Conservation (phyloP, 1,140 invertebrate species). For the Leptinotarsa lineolata region DNA sequence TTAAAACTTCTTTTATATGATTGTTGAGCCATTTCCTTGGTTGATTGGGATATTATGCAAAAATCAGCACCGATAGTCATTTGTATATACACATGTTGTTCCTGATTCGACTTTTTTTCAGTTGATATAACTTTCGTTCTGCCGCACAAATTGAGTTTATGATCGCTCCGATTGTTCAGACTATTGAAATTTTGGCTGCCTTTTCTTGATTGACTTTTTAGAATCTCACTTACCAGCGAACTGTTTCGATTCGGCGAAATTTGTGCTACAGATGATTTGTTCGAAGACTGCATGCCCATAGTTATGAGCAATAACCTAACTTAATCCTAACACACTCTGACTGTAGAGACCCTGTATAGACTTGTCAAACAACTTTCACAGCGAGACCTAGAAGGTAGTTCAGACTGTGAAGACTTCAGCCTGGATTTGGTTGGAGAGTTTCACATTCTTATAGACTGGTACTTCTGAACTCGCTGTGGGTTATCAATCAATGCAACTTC, state of each 20-base stretch:
- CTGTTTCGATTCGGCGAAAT: neutral
- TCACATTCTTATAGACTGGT: neutral
- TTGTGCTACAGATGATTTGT: constrained; percentile 11
- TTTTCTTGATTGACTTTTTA: neutral
- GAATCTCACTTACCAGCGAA: constrained; percentile 15
- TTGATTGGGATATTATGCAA: neutral
- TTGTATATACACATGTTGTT: constrained; percentile 29
- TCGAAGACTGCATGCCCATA: constrained; percentile 10
- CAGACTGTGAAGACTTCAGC: neutral
- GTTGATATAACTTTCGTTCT: constrained; percentile 1
- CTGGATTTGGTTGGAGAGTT: neutral
- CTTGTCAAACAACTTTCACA: neutral
- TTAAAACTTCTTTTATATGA: no score
- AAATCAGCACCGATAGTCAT: constrained; percentile 26
- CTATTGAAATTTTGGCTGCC: neutral
- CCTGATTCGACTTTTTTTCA: constrained; percentile 12
- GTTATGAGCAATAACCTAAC: constrained; percentile 16
- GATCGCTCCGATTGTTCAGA: neutral
- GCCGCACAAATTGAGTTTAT: constrained; percentile 19
- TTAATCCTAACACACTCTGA: constrained; percentile 4
- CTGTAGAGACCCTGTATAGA: neutral
- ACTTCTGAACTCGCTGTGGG: neutral
- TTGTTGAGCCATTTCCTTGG: neutral
- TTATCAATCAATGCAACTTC: constrained; percentile 19
- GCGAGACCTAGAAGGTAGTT: neutral